Base-by-base conservation (phyloP, 2,888 invertebrate species). In the Drosophila ustulata region DNA sequence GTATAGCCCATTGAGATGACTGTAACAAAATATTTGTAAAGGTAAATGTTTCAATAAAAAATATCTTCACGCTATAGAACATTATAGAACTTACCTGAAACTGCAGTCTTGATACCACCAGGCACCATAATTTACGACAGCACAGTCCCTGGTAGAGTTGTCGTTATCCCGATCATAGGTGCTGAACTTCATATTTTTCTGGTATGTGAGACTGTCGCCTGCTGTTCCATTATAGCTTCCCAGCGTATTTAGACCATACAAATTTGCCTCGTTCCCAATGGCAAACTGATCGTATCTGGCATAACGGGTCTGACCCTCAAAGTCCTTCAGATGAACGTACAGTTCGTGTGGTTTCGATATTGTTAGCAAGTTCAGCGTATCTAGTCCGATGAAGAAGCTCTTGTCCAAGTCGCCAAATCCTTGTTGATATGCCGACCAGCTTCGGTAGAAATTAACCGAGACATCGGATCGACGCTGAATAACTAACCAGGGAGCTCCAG, bases 1-100 rank as follows among this genome's bases (percentile, higher is more conserved):
- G 82, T 95, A 95, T 79, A 93, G 93, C 4, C 95, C 95, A 85
- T 95, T 95, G 13, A 95, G 92, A 84, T 95, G 95, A 87, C 95
- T 94, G 87, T 3, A n/a, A 8, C 8, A 7, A 56, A 13, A 4
- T n/a, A 11, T 28, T 30, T 5, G 18, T 18, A 18, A 18, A 18
- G 18, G 18, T 18, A 18, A 18, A 18, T 18, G 18, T 18, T 18
- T 30, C 13, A 2, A 5, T 30, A 8, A 30, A 30, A 8, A 30
- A 6, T 30, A 9, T 9, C 32, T 32, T 32, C 18, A 11, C 11
- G 18, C 30, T 6, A 30, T 6, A 5, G 5, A 30, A 2, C 5
- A 30, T 7, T 6, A 7, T 30, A 6, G 30, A 9, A 18, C 9
- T 47, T 6, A 56, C 62, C 56, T 63, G 30, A 4, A 23, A n/a